Percentiles rank a stretch among this genome's conserved stretches.
These are phyloP conservation scores for Bungarus multicinctus DNA, from an alignment of 2,113 vertebrate genomes.

Conservation along the genomic window DNA sequence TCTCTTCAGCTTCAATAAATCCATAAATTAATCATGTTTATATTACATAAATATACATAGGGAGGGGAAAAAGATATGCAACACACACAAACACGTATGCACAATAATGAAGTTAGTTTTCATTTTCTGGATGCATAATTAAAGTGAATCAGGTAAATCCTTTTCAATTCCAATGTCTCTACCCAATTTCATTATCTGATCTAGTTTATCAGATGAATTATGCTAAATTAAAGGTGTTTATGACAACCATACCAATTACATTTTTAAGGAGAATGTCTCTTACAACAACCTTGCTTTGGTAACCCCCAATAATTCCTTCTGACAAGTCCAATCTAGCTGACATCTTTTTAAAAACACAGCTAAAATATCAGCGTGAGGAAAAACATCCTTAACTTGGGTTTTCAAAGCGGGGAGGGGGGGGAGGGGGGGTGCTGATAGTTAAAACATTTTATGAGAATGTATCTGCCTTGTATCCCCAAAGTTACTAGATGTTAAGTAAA, in stretches of 20 bases:
- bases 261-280: conserved; percentile 67
- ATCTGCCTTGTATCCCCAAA: conserved; percentile 75
- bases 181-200: conserved; percentile 24
- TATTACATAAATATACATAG: conserved; percentile 41
- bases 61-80: conserved; percentile 12
- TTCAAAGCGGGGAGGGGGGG: conserved; percentile 45
- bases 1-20: conserved; percentile 60
- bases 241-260: conserved; percentile 63
- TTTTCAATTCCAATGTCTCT: conserved; percentile 20
- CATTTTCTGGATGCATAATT: conserved; percentile 32
- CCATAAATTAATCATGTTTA: conserved; percentile 55
- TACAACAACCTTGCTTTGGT: conserved; percentile 59
- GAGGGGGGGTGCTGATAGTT: conserved; percentile 68
- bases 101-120: conserved; percentile 3
- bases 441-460: conserved; percentile 77
- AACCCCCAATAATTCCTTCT: conserved; percentile 60
- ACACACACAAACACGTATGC: not conserved
- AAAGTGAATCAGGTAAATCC: conserved; percentile 40
- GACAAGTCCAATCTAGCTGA: conserved; percentile 65
- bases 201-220: conserved; percentile 48
- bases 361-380: conserved; percentile 68
- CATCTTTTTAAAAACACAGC: conserved; percentile 42
- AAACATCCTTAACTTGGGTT: conserved; percentile 72
- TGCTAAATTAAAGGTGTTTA: conserved; percentile 69
- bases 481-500: conserved; percentile 83